Conservation (phyloP, 1,140 invertebrate genomes). For the Bombus haemorrhoidalis region DNA sequence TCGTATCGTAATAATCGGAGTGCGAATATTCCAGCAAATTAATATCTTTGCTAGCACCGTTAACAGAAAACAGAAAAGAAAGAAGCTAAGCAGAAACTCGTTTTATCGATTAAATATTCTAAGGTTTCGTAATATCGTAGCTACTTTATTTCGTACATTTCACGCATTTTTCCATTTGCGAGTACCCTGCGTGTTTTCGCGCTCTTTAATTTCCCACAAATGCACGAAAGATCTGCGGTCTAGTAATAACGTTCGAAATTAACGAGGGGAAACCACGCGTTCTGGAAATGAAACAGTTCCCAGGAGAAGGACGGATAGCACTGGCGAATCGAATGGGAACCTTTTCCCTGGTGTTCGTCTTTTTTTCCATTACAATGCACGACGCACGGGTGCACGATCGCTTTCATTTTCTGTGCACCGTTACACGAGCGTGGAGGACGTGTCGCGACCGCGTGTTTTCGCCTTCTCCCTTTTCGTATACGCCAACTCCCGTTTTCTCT, state of each 20-base stretch:
- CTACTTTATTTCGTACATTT: no score
- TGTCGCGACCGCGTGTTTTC: constrained; percentile 29
- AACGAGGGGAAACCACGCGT: not conserved
- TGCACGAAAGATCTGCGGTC: not conserved
- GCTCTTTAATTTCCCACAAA: no score
- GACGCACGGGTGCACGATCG: constrained; percentile 15
- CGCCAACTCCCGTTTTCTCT: constrained; percentile 31
- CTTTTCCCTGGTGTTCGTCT: not conserved
- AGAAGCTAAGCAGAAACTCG: not conserved
- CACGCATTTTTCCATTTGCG: no score
- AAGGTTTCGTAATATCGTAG: no score
- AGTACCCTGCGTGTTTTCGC: no score
- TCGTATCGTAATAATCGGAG: no score
- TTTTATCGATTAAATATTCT: no score
- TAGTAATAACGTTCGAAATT: not conserved
- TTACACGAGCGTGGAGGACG: constrained; percentile 16
- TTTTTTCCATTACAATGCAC: constrained; percentile 25
- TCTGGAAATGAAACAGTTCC: not conserved
- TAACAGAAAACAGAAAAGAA: no score
- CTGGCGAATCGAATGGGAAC: not conserved
- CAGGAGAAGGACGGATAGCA: not conserved
- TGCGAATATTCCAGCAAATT: no score
- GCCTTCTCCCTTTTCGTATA: constrained; percentile 26
- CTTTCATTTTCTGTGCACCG: constrained; percentile 44
- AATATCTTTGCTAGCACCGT: no score